Conservation (phyloP, 2,888 invertebrate genomes). For the Dasypogon diadema region DNA sequence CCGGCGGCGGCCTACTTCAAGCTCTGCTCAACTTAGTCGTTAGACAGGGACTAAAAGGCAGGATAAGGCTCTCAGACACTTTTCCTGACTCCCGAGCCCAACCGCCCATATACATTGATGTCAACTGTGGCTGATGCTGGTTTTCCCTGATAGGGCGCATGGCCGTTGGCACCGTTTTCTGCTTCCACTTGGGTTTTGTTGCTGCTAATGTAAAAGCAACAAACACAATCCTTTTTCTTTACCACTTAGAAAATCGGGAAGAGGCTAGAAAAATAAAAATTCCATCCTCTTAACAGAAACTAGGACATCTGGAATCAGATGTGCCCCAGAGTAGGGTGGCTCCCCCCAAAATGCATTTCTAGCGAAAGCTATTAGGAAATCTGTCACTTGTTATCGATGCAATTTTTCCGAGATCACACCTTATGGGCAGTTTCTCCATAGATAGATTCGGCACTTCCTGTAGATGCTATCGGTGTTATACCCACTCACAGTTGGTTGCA, state of each 20-base stretch:
- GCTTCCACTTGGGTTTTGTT: not conserved
- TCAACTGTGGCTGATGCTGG: conserved; percentile 15
- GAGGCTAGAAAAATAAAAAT: not conserved
- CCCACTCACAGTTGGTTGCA: too few species aligned
- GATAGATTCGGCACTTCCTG: too few species aligned
- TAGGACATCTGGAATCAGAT: conserved; percentile 35
- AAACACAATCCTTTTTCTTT: conserved; percentile 28
- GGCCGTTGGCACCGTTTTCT: conserved; percentile 23
- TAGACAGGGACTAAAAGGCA: conserved; percentile 48
- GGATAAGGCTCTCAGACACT: conserved; percentile 35
- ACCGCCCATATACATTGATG: conserved; percentile 20
- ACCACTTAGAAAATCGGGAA: conserved; percentile 23
- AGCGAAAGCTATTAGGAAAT: conserved; percentile 1
- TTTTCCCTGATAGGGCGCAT: conserved; percentile 38
- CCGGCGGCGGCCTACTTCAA: conserved; percentile 9
- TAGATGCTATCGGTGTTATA: too few species aligned
- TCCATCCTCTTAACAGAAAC: conserved; percentile 3
- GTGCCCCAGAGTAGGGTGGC: not conserved
- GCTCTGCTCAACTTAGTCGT: conserved; percentile 26
- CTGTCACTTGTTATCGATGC: not conserved
- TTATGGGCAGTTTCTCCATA: too few species aligned
- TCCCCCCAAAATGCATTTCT: not conserved
- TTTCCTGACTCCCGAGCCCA: conserved; percentile 27
- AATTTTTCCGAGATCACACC: not conserved
- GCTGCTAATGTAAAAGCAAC: conserved; percentile 32